Evolutionary conservation across 2,797 vertebrate species (phyloP).

Genomic region (Sarcophilus harrisii): DNA sequence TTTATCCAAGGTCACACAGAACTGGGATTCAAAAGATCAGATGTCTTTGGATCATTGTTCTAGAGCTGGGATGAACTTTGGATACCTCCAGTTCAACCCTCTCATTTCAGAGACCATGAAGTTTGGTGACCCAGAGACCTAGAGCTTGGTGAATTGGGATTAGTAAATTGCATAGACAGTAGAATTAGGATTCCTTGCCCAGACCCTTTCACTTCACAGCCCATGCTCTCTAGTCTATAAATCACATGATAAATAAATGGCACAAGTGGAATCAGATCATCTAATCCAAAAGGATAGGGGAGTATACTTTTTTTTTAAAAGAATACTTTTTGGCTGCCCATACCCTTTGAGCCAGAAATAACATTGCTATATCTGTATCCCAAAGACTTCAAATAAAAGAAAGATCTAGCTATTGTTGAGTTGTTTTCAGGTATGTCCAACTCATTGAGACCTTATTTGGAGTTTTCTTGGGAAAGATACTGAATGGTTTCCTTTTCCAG

Average conservation of each 20-base stretch:
- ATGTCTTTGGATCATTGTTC: neutral
- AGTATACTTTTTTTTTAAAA: neutral
- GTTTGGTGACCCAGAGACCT: neutral
- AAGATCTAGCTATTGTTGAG: neutral
- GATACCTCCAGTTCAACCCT: neutral
- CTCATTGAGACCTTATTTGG: neutral
- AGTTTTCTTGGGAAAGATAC: neutral
- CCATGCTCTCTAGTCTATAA: neutral
- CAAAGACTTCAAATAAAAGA: neutral
- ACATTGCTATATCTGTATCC: neutral
- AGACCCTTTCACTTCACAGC: neutral
- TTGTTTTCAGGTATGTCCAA: neutral
- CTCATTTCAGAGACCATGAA: neutral
- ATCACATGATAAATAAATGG: neutral
- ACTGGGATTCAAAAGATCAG: neutral
- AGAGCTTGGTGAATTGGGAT: neutral
- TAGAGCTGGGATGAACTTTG: neutral
- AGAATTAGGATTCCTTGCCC: neutral
- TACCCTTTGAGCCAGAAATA: neutral
- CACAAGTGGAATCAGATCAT: neutral
- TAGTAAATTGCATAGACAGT: neutral
- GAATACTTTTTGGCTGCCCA: neutral
- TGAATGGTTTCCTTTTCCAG: neutral
- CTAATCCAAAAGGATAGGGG: neutral
- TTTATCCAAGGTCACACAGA: neutral